These are phyloP conservation scores for Aelia acuminata DNA, from an alignment of 2,888 invertebrate genomes.

Conservation along the genomic window DNA sequence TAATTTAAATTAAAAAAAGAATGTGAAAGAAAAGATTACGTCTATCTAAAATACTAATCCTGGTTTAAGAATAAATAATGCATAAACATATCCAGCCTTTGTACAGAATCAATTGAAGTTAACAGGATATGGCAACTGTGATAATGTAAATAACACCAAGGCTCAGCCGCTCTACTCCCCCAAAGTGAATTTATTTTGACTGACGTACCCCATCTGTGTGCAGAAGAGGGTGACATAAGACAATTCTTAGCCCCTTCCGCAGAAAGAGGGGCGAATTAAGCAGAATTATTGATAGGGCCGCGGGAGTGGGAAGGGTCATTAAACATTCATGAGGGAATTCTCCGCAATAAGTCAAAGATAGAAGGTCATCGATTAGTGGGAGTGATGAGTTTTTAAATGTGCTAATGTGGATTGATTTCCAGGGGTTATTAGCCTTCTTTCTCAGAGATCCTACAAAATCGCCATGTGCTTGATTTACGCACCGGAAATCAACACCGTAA, in stretches of 20 bases:
- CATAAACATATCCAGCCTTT: background rate
- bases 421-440: background rate
- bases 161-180: background rate
- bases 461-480: too few species aligned
- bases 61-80: background rate
- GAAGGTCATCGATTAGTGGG: background rate
- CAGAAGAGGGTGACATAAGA: conserved; percentile 3
- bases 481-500: background rate
- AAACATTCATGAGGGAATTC: conserved; percentile 5
- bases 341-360: background rate
- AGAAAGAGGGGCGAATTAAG: background rate
- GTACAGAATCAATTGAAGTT: background rate
- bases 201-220: background rate
- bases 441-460: background rate
- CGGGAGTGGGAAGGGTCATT: background rate
- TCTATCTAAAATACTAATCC: background rate
- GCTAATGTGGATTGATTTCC: background rate
- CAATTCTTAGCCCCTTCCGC: background rate
- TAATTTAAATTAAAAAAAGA: too few species aligned
- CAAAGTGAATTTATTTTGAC: background rate
- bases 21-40: too few species aligned
- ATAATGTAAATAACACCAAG: background rate
- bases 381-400: background rate
- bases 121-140: background rate
- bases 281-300: background rate